Evolutionary conservation across 2,888 invertebrate species (phyloP), one percentile per base, ranked within the genome.

Genomic region (Myopa tessellatipennis): DNA sequence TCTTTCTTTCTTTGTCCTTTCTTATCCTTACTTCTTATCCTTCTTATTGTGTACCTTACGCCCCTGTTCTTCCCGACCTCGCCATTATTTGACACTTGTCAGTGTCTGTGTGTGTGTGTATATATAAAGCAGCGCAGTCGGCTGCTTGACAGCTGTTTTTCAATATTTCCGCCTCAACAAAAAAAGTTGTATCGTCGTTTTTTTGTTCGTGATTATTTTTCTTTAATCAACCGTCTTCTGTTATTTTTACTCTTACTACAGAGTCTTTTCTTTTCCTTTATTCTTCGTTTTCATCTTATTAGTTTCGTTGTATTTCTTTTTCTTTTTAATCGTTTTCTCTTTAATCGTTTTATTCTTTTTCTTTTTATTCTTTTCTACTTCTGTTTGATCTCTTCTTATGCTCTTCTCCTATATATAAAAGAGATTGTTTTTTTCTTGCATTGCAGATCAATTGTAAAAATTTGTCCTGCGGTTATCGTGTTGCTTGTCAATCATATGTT

Each of bases 401-500:
- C 26, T 75, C 50, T 40, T 68, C 61, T 63, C n/a, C 12, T 58
- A 61, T n/a, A 3, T 80, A 52, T 61, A 18, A 26, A 26, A 2
- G 26, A 26, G 26, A 2, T 26, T 45, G 10, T 34, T 67, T 50
- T 50, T 40, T 38, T 78, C 58, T 71, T 75, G 80, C 71, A 80
- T 63, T 80, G 79, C 76, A 79, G 58, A 77, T 36, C 71, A 79
- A 81, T 83, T 83, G 85, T 84, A 84, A 85, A 85, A 85, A 85
- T 84, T 82, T 83, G 85, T 83, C 81, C 83, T 85, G 85, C 82
- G 84, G 85, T 85, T 82, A 74, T 4, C 63, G 12, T 83, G 67
- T 55, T 82, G 61, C 40, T 82, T 85, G 85, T 85, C 84, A 83
- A 83, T 85, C 85, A 85, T 83, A 82, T 85, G 85, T 83, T 85